Conservation (phyloP, 2,113 vertebrate genomes). For the Pardalotus punctatus region DNA sequence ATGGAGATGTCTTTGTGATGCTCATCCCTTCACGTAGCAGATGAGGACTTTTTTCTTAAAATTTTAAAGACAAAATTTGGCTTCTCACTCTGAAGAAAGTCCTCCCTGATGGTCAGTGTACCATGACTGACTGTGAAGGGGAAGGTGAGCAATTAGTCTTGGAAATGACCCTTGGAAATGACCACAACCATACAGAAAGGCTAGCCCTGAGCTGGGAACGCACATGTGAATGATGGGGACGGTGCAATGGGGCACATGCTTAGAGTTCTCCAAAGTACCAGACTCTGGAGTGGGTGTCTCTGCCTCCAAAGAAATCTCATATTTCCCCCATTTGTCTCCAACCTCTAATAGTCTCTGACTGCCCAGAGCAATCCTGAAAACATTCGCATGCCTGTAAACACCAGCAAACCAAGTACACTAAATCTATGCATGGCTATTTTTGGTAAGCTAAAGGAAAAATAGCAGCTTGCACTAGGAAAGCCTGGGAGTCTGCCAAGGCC, state of each 20-base stretch:
- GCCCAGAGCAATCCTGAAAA: conserved; percentile 56
- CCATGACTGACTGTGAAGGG: too few relatives aligned
- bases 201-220: neutral
- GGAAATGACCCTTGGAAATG: neutral
- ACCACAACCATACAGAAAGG: neutral
- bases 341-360: conserved; percentile 30
- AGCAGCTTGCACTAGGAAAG: conserved; percentile 72
- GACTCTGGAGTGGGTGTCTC: neutral
- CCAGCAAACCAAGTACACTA: conserved; percentile 62
- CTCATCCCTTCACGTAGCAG: neutral
- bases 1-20: neutral
- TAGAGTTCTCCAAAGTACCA: neutral
- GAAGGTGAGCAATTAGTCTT: rapidly evolving
- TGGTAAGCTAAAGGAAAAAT: conserved; percentile 73
- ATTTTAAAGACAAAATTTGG: neutral
- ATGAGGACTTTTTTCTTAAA: neutral
- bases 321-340: neutral
- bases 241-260: neutral
- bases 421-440: conserved; percentile 75
- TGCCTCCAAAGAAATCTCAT: neutral
- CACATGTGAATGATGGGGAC: neutral
- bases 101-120: neutral
- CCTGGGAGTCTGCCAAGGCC: conserved; percentile 72
- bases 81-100: neutral
- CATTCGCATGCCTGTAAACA: conserved; percentile 58